Evolutionary conservation across 2,888 invertebrate species (phyloP).

Genomic region (Drosophila diplacantha): DNA sequence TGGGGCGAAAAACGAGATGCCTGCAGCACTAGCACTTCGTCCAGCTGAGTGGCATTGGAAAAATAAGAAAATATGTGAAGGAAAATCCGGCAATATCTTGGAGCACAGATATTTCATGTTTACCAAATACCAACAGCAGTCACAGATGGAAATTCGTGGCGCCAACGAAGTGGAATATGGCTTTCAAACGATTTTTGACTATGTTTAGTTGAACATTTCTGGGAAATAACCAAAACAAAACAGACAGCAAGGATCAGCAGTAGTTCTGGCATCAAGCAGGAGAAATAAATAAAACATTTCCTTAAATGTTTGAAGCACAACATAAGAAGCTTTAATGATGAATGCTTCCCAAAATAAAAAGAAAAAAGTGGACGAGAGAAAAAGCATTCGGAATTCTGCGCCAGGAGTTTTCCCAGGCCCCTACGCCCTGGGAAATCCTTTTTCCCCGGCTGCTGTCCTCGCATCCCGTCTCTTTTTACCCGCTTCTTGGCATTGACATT

Average conservation of each 20-base stretch:
- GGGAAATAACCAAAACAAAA: neutral
- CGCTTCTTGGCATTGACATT: constrained; percentile 43
- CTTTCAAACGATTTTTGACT: constrained; percentile 26
- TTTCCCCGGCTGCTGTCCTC: constrained; percentile 12
- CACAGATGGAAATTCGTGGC: constrained; percentile 26
- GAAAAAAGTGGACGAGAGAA: neutral
- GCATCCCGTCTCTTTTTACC: constrained; percentile 15
- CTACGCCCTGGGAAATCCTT: constrained; percentile 13
- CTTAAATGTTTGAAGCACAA: constrained; percentile 4
- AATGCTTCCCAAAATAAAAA: constrained; percentile 6
- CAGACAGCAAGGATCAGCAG: constrained; percentile 7
- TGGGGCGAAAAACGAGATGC: constrained; percentile 6
- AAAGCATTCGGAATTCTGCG: constrained; percentile 17
- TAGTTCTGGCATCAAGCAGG: too few species aligned
- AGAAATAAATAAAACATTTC: constrained; percentile 5
- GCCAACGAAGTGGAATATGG: constrained; percentile 14
- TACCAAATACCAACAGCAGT: constrained; percentile 35
- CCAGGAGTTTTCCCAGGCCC: neutral
- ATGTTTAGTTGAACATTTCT: constrained; percentile 18
- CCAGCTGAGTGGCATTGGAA: constrained; percentile 12
- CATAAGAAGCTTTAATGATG: constrained; percentile 14
- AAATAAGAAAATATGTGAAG: constrained; percentile 12
- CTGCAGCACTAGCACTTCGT: constrained; percentile 10
- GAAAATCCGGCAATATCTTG: constrained; percentile 26
- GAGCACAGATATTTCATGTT: constrained; percentile 35